Conservation (phyloP, 2,888 invertebrate species). For the Meliscaeva auricollis region DNA sequence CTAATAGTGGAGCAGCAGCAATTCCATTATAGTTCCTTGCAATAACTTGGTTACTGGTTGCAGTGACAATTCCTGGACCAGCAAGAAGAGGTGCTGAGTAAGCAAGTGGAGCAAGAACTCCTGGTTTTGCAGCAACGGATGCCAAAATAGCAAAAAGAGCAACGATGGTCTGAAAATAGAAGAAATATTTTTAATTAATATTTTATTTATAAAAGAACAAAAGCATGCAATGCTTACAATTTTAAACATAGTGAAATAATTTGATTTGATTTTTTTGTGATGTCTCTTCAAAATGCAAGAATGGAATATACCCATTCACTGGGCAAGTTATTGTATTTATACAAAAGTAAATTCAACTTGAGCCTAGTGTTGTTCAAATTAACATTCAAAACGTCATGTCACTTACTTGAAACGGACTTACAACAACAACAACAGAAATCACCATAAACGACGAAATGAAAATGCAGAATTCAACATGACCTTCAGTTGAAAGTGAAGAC, state of each 20-base stretch:
- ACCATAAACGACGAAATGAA: slow-evolving; percentile 14
- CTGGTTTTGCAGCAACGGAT: slow-evolving; percentile 72
- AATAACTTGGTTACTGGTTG: slow-evolving; percentile 73
- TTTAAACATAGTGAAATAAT: slow-evolving; percentile 49
- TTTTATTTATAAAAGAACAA: too few species aligned
- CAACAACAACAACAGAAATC: not conserved
- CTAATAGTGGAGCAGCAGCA: slow-evolving; percentile 84
- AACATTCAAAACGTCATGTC: slow-evolving; percentile 40
- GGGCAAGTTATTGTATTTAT: slow-evolving; percentile 38
- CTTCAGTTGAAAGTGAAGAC: slow-evolving; percentile 57
- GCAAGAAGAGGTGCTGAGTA: slow-evolving; percentile 69
- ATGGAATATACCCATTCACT: slow-evolving; percentile 44
- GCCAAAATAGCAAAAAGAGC: slow-evolving; percentile 62
- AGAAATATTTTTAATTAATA: not conserved
- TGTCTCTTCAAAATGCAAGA: slow-evolving; percentile 46
- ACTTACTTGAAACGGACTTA: slow-evolving; percentile 4
- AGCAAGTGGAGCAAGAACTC: slow-evolving; percentile 77
- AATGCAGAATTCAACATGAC: slow-evolving; percentile 23
- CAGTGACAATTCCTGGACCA: slow-evolving; percentile 71
- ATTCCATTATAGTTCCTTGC: slow-evolving; percentile 74
- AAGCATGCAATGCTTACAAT: slow-evolving; percentile 32
- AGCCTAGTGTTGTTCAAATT: slow-evolving; percentile 7
- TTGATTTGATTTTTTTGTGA: slow-evolving; percentile 11
- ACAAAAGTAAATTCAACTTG: slow-evolving; percentile 20
- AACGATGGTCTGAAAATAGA: slow-evolving; percentile 54